Evolutionary conservation across 2,113 vertebrate genomes (phyloP).

Genomic region (Myxocyprinus asiaticus): DNA sequence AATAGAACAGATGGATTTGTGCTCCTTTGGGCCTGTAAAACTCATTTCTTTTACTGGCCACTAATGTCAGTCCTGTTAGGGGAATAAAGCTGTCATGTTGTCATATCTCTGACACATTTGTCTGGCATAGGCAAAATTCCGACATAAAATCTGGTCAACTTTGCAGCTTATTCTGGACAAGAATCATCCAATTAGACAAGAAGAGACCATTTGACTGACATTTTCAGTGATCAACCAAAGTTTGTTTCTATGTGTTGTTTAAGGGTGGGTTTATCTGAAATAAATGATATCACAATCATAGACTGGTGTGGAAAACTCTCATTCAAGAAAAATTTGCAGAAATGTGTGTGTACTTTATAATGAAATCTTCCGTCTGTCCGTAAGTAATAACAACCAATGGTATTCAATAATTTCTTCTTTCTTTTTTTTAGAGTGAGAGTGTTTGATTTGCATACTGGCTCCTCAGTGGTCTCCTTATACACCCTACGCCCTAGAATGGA

Average conservation of each 20-base stretch:
- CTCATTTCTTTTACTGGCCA: conserved; percentile 41
- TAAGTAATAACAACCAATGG: no score
- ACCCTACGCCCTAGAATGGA: conserved; percentile 90
- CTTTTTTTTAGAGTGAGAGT: conserved; percentile 80
- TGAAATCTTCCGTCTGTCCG: no score
- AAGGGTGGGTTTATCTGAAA: no score
- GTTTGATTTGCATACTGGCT: conserved; percentile 79
- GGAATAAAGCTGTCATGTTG: conserved; percentile 4
- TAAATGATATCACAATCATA: no score
- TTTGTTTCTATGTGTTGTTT: no score
- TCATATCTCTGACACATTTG: conserved; percentile 15
- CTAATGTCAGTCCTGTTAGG: conserved; percentile 29
- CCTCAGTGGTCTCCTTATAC: conserved; percentile 76
- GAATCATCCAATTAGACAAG: no score
- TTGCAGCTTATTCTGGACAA: not conserved
- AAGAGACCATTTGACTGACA: no score
- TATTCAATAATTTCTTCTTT: conserved; percentile 1
- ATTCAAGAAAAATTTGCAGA: no score
- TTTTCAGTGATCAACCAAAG: no score
- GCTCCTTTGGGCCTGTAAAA: conserved; percentile 61
- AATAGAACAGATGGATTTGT: conserved; percentile 74
- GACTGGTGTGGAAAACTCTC: no score
- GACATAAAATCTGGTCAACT: not conserved
- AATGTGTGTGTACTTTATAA: no score
- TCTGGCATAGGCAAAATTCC: not conserved